Evolutionary conservation across 2,888 invertebrate genomes (phyloP).

Genomic region (Sinopyrophorus schimmeli): DNA sequence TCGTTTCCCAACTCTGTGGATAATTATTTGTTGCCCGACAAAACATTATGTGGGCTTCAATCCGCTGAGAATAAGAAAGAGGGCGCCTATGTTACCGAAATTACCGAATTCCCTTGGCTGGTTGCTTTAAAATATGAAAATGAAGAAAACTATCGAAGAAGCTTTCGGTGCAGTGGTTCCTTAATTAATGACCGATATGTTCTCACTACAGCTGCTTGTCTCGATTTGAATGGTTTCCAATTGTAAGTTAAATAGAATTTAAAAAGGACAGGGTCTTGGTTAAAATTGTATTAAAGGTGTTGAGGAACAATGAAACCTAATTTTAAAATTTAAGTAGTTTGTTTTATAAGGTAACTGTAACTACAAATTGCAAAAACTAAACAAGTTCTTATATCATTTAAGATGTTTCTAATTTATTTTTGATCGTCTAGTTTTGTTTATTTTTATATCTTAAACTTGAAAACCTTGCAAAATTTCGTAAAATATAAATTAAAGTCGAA

Average conservation of each 20-base stretch:
- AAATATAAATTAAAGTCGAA: no score
- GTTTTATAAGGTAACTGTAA: no score
- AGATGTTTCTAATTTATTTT: no score
- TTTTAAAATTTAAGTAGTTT: no score
- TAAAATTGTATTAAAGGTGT: constrained; percentile 12
- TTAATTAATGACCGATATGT: constrained; percentile 62
- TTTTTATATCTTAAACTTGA: no score
- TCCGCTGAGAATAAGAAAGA: background rate
- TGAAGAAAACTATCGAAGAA: background rate
- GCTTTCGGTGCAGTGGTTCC: constrained; percentile 60
- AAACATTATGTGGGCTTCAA: constrained; percentile 6
- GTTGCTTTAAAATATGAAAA: constrained; percentile 60
- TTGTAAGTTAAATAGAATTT: constrained; percentile 12
- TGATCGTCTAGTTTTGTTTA: no score
- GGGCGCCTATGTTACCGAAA: constrained; percentile 50
- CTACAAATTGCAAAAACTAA: no score
- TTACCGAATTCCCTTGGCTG: constrained; percentile 69
- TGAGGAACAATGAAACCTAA: no score
- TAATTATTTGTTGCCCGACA: constrained; percentile 1
- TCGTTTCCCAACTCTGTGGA: background rate
- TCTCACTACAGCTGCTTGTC: constrained; percentile 67
- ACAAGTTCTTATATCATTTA: no score
- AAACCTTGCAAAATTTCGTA: no score
- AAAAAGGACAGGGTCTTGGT: no score
- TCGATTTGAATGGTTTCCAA: constrained; percentile 42